Percentiles rank a stretch among this genome's conserved stretches.
Conservation (phyloP, 1,140 invertebrate species). For the Parasteatoda tepidariorum region DNA sequence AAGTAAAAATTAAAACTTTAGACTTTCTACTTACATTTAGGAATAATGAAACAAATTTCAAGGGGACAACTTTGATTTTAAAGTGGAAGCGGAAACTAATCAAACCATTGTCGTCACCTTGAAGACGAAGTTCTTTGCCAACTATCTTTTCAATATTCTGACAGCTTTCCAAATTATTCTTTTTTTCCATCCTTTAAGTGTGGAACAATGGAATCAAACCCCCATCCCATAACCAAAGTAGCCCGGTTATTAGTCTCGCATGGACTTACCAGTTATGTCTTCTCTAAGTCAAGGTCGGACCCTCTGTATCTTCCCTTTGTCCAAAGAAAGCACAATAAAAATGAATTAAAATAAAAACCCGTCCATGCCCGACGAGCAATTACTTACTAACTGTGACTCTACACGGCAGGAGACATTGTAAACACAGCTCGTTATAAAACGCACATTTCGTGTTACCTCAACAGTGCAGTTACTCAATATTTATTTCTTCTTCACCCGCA, state of each 20-base stretch:
- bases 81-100: not conserved
- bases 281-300: conserved; percentile 54
- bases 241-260: conserved; percentile 52
- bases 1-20: too few species aligned
- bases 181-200: conserved; percentile 1
- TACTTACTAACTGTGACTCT: conserved; percentile 52
- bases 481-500: too few species aligned
- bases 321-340: conserved; percentile 18
- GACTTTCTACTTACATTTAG: too few species aligned
- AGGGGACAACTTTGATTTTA: not conserved
- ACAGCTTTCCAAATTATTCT: not conserved
- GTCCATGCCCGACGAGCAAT: conserved; percentile 40
- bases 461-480: too few species aligned
- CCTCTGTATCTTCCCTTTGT: conserved; percentile 21
- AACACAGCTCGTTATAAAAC: conserved; percentile 23
- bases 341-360: conserved; percentile 50
- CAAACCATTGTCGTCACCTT: not conserved
- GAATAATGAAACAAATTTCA: not conserved
- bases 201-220: conserved; percentile 19
- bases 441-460: not conserved
- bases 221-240: conserved; percentile 3
- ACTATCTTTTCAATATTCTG: conserved; percentile 23
- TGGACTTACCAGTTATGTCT: conserved; percentile 54
- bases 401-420: not conserved
- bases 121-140: not conserved